These are phyloP conservation scores for Microchirus variegatus DNA, from an alignment of 2,797 vertebrate species.

Conservation along the genomic window DNA sequence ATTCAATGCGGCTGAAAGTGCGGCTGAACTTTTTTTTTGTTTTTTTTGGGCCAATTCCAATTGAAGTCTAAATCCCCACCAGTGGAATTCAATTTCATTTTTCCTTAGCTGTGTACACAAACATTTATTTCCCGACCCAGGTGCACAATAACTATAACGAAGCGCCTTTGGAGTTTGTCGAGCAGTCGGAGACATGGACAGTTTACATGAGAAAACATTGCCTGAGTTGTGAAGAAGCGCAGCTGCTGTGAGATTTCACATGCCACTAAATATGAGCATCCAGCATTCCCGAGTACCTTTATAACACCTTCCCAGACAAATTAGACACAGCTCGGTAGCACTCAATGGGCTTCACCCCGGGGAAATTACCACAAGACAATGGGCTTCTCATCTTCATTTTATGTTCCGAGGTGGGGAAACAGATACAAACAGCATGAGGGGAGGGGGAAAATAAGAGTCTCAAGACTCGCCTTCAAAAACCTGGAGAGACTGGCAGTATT, in stretches of 20 bases:
- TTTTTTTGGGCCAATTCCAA: slow-evolving; percentile 21
- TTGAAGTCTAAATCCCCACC: slow-evolving; percentile 24
- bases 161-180: slow-evolving; percentile 32
- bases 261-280: slow-evolving; percentile 70
- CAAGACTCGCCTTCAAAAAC: slow-evolving; percentile 59
- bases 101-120: slow-evolving; percentile 27
- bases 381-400: slow-evolving; percentile 71
- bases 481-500: slow-evolving; percentile 44
- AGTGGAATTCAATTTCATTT: slow-evolving; percentile 43
- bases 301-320: slow-evolving; percentile 79
- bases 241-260: slow-evolving; percentile 65
- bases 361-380: slow-evolving; percentile 82
- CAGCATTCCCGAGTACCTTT: slow-evolving; percentile 68
- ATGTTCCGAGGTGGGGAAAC: slow-evolving; percentile 64
- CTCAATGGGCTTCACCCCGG: slow-evolving; percentile 71
- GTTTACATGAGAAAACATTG: slow-evolving; percentile 49
- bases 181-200: slow-evolving; percentile 35
- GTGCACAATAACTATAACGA: slow-evolving; percentile 40
- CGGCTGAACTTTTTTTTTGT: slow-evolving; percentile 20
- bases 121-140: slow-evolving; percentile 33
- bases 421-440: slow-evolving; percentile 22
- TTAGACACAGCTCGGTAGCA: slow-evolving; percentile 77
- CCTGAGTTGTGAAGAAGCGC: slow-evolving; percentile 28
- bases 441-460: slow-evolving; percentile 37
- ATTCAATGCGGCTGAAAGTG: slow-evolving; percentile 55